Evolutionary conservation across 2,888 invertebrate genomes (phyloP), one percentile per base, ranked within the genome.

Genomic region (Chamaedrilus cognettii): DNA sequence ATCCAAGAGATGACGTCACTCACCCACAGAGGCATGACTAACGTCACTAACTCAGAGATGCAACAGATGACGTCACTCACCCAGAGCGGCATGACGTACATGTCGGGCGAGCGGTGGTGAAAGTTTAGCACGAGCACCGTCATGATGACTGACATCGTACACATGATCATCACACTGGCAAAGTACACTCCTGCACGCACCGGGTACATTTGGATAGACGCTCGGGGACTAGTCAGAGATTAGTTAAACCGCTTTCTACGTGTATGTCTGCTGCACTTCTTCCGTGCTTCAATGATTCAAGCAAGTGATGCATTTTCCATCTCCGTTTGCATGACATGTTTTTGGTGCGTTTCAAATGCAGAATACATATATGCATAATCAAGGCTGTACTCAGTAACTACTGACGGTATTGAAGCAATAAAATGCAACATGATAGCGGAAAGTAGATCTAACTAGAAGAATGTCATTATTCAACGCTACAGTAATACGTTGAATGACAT

Each of bases 161-260:
- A 95, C 95, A 96, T 95, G 87, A 96, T 94, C 96, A 96, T 96
- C 87, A 96, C 95, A 88, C 95, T 95, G 88, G 95, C 95, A 89
- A 96, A 96, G 88, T 95, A 95, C 77, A 94, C 95, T 86, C 95
- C 95, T 94, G 88, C n/a, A 51, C 23, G 0, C 26, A 34, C 0
- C n/a, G 33, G n/a, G n/a, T n/a, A n/a, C n/a, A n/a, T n/a, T 50
- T 23, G 32, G 51, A 11, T 26, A 28, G 50, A 11, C 3, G 23
- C 32, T 28, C 19, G 2, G n/a, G 31, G 3, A 26, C 15, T 4
- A 23, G 28, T 52, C 1, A 23, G 28, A 23, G 11, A 23, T 15
- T n/a, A 52, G 2, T n/a, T 55, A 55, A 3, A 28, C 28, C 30
- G 0, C 23, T n/a, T n/a, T n/a, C n/a, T n/a, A n/a, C n/a, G n/a